Percentiles rank a stretch among this genome's conserved stretches.
These are phyloP conservation scores for Trichopoda pennipes DNA, from an alignment of 2,888 invertebrate species.

Conservation along the genomic window DNA sequence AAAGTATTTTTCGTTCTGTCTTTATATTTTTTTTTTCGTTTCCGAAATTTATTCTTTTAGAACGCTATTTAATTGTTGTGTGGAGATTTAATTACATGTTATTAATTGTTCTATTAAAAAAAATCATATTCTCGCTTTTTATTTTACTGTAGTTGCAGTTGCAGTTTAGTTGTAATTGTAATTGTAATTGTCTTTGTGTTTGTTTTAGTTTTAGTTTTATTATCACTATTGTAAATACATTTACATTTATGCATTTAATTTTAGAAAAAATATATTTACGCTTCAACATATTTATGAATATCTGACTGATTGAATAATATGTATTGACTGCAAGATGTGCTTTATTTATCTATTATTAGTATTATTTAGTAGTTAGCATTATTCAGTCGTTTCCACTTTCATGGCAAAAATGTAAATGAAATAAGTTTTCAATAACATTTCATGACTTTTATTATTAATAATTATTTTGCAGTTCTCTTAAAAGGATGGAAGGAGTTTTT, in stretches of 20 bases:
- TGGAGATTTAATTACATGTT: constrained; percentile 36
- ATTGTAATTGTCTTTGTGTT: constrained; percentile 26
- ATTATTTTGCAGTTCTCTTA: no score
- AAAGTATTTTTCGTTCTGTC: not conserved
- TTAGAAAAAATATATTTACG: constrained; percentile 21
- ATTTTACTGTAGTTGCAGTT: constrained; percentile 11
- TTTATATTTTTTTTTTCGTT: not conserved
- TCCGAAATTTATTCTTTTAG: not conserved
- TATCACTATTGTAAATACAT: no score
- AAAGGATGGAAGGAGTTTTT: no score
- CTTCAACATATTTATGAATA: constrained; percentile 20
- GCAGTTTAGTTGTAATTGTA: constrained; percentile 12
- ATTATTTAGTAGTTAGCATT: constrained; percentile 29
- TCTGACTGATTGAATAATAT: not conserved
- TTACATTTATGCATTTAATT: constrained; percentile 9
- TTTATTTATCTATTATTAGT: constrained; percentile 35
- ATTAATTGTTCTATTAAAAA: constrained; percentile 20
- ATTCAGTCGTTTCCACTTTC: not conserved
- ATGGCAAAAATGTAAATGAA: constrained; percentile 8
- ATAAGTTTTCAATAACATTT: not conserved
- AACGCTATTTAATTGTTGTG: constrained; percentile 4
- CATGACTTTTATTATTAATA: not conserved
- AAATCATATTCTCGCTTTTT: not conserved
- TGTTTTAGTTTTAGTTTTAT: no score
- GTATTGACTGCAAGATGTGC: constrained; percentile 53